A percentile compares a stretch with the other conserved stretches of the same genome.
Conservation (phyloP, 2,113 vertebrate species). For the Crotalus viridis region DNA sequence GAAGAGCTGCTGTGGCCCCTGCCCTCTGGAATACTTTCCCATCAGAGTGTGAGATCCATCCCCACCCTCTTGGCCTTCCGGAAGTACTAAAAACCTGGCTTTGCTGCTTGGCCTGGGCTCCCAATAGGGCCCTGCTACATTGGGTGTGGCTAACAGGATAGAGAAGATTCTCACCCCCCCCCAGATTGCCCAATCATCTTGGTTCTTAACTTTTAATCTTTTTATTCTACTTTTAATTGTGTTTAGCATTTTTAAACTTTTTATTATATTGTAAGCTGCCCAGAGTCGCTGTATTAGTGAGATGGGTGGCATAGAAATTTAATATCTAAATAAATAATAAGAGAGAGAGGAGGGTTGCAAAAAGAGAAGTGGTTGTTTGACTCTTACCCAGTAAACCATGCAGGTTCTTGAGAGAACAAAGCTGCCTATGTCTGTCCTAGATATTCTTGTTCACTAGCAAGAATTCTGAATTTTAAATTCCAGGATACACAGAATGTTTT, state of each 20-base stretch:
- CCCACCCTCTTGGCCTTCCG: neutral
- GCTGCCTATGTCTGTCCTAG: neutral
- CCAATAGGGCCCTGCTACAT: neutral
- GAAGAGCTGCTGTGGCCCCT: neutral
- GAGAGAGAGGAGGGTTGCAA: neutral
- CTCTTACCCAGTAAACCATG: neutral
- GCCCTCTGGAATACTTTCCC: neutral
- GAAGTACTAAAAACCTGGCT: neutral
- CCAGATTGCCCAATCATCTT: neutral
- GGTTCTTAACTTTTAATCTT: neutral
- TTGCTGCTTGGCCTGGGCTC: neutral
- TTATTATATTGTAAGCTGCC: neutral
- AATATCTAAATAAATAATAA: neutral
- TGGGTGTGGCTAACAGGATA: neutral
- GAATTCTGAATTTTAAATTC: neutral
- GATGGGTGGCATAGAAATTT: neutral
- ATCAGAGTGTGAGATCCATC: neutral
- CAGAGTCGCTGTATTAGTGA: neutral
- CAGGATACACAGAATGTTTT: neutral
- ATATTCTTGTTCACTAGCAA: neutral
- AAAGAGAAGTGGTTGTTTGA: neutral
- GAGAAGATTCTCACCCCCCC: neutral
- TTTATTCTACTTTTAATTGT: neutral
- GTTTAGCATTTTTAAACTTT: neutral
- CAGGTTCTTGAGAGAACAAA: neutral